phyloP scores from a whole-genome alignment of 1,140 invertebrate species.

The Branchinecta lynchi region DNA sequence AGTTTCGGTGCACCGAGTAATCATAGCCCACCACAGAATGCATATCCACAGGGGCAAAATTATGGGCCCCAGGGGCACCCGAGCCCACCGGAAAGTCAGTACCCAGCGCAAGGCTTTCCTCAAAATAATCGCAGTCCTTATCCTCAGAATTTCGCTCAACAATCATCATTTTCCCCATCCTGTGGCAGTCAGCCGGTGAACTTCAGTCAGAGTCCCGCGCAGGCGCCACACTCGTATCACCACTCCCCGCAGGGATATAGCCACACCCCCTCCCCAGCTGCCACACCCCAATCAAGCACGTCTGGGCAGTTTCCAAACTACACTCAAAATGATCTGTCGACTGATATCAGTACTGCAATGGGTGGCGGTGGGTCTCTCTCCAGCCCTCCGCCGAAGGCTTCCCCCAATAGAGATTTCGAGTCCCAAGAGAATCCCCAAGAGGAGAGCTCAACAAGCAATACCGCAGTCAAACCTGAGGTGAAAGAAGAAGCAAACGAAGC shows the following conservation, averaged over 20 bases:
- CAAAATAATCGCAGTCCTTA: slow-evolving; percentile 4
- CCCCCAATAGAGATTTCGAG: slow-evolving; percentile 25
- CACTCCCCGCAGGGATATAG: slow-evolving; percentile 21
- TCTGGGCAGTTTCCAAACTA: not conserved
- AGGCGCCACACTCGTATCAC: slow-evolving; percentile 8
- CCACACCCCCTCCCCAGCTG: slow-evolving; percentile 18
- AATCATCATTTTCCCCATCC: slow-evolving; percentile 14
- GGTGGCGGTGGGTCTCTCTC: slow-evolving; percentile 28
- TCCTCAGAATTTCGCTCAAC: slow-evolving; percentile 8
- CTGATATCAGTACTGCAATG: slow-evolving; percentile 27
- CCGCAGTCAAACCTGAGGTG: slow-evolving; percentile 17
- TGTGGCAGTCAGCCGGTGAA: slow-evolving; percentile 18
- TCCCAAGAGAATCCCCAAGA: slow-evolving; percentile 23
- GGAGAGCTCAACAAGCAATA: slow-evolving; percentile 18
- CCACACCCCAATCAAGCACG: slow-evolving; percentile 15
- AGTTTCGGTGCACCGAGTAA: not conserved
- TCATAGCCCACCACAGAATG: not conserved
- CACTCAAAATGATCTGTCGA: not conserved
- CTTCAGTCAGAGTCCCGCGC: slow-evolving; percentile 17
- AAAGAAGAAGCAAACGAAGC: slow-evolving; percentile 16
- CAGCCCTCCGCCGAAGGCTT: slow-evolving; percentile 28
- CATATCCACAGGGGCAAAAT: not conserved
- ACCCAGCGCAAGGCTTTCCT: not conserved
- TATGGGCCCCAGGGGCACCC: not conserved
- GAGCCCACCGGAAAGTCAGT: not conserved